A percentile compares a stretch with the other conserved stretches of the same genome.
Evolutionary conservation across 2,888 invertebrate genomes (phyloP).

Genomic region (Synergus japonicus): DNA sequence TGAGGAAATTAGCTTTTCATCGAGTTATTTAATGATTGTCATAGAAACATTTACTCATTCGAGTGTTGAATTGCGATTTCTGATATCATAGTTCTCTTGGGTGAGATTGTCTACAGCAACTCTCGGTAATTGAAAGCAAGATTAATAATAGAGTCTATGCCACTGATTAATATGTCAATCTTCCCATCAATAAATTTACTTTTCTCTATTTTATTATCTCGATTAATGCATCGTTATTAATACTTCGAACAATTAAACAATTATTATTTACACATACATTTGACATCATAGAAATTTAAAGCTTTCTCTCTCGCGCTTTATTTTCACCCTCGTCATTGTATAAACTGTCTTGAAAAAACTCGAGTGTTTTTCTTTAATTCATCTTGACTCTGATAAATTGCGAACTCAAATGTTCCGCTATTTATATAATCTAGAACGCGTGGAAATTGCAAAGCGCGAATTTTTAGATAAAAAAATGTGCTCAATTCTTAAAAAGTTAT

Average conservation of each 20-base stretch:
- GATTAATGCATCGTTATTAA: slow-evolving; percentile 9
- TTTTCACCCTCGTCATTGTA: neutral
- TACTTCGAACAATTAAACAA: neutral
- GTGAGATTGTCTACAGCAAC: neutral
- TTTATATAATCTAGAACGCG: slow-evolving; percentile 11
- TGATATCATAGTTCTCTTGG: neutral
- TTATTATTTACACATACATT: neutral
- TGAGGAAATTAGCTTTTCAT: neutral
- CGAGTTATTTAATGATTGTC: too few relatives aligned
- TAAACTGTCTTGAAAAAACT: slow-evolving; percentile 9
- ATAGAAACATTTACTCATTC: neutral
- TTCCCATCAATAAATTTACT: neutral
- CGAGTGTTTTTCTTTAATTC: neutral
- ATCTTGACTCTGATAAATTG: slow-evolving; percentile 26
- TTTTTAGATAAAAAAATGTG: too few relatives aligned
- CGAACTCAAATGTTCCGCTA: slow-evolving; percentile 3
- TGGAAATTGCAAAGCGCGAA: neutral
- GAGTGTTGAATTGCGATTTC: neutral
- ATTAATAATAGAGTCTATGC: neutral
- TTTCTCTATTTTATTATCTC: neutral
- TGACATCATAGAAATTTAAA: too few relatives aligned
- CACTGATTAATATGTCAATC: neutral
- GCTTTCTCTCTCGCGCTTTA: neutral
- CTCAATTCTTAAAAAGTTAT: too few relatives aligned
- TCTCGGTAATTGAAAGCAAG: neutral